Percentiles rank a stretch among this genome's conserved stretches.
Conservation (phyloP, 2,113 vertebrate species). For the Steatornis caripensis region DNA sequence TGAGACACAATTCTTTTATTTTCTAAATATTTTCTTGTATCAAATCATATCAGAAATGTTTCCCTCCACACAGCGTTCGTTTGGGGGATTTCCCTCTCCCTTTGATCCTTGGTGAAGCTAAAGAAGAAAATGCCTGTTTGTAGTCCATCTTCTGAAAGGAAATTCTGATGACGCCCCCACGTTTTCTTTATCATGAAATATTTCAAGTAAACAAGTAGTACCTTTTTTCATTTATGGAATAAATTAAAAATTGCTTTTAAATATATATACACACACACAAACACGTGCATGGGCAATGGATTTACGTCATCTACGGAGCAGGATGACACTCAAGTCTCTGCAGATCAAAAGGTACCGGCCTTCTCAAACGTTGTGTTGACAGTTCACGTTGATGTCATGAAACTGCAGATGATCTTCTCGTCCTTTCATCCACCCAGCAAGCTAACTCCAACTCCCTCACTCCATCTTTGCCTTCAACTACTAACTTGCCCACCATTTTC, state of each 20-base stretch:
- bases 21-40: conserved; percentile 32
- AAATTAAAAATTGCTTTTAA: neutral
- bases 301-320: neutral
- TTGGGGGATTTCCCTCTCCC: neutral
- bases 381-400: fast-evolving
- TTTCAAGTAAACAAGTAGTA: neutral
- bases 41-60: conserved; percentile 44
- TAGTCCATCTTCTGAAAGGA: neutral
- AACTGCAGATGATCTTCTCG: neutral
- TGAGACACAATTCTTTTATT: neutral
- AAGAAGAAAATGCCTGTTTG: neutral
- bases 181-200: neutral
- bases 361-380: neutral
- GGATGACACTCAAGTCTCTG: neutral
- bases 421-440: neutral
- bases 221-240: neutral
- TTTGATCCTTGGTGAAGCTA: neutral
- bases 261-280: fast-evolving
- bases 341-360: neutral
- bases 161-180: neutral
- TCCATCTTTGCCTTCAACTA: neutral
- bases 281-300: too few species aligned
- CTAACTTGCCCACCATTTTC: neutral
- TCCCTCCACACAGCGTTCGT: neutral
- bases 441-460: neutral